phyloP scores from a whole-genome alignment of 2,888 invertebrate genomes.

The Nephrocerus scutellatus region DNA sequence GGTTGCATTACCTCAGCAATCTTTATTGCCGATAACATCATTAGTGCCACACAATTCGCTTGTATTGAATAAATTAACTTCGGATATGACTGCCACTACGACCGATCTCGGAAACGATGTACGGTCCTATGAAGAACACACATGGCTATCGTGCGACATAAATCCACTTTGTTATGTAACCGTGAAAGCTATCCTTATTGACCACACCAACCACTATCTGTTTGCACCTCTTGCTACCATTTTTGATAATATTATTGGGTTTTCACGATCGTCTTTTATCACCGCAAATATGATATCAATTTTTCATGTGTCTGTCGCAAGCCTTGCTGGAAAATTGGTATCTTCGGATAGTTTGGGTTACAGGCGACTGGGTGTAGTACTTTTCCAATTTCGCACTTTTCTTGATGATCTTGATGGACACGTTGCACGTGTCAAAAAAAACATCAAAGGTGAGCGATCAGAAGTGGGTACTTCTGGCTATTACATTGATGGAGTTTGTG shows the following conservation, averaged over 20 bases:
- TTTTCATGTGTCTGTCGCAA: constrained; percentile 69
- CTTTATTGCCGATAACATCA: constrained; percentile 8
- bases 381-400: constrained; percentile 76
- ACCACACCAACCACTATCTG: constrained; percentile 77
- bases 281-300: constrained; percentile 80
- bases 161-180: constrained; percentile 75
- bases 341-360: constrained; percentile 64
- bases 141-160: constrained; percentile 60
- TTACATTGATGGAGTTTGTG: constrained; percentile 76
- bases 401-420: constrained; percentile 82
- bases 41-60: neutral
- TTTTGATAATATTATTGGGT: constrained; percentile 59
- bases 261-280: constrained; percentile 57
- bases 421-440: constrained; percentile 69
- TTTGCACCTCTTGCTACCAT: constrained; percentile 72
- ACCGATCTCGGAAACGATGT: constrained; percentile 25
- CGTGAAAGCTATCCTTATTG: constrained; percentile 73
- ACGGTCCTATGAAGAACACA: constrained; percentile 33
- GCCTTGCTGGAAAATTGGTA: constrained; percentile 66
- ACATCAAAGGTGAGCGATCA: constrained; percentile 69
- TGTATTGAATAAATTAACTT: constrained; percentile 12
- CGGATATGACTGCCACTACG: constrained; percentile 10
- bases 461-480: constrained; percentile 76
- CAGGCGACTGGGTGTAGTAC: constrained; percentile 64
- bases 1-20: too few species aligned